Evolutionary conservation across 64 coral and sea anemone species (phyloP).

Genomic region (Montipora sp.): DNA sequence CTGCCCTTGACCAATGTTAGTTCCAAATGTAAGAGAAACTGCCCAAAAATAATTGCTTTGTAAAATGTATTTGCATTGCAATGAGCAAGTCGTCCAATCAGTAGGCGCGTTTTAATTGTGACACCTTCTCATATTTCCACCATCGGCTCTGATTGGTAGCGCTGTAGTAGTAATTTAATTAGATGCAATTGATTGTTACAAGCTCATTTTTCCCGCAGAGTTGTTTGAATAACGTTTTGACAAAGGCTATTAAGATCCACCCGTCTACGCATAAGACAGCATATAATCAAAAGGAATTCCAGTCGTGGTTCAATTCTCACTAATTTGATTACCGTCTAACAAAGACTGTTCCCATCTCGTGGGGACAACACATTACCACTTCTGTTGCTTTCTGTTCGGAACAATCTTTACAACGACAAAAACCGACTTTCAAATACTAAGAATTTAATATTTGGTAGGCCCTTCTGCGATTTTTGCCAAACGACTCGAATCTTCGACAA

Average conservation of each 20-base stretch:
- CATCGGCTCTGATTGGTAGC: conserved; percentile 68
- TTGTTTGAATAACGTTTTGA: conserved; percentile 74
- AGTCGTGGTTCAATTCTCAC: background rate
- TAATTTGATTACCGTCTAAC: conserved; percentile 39
- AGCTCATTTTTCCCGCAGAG: conserved; percentile 36
- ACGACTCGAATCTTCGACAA: background rate
- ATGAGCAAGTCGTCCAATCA: conserved; percentile 71
- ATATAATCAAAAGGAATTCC: background rate
- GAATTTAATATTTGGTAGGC: conserved; percentile 13
- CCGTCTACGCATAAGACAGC: conserved; percentile 16
- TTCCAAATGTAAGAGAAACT: conserved; percentile 81
- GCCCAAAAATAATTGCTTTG: conserved; percentile 89
- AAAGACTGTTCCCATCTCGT: background rate
- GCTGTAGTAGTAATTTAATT: conserved; percentile 75
- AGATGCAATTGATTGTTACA: conserved; percentile 90
- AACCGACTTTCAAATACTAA: background rate
- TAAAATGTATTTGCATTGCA: conserved; percentile 94
- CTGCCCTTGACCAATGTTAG: conserved; percentile 62
- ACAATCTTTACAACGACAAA: background rate
- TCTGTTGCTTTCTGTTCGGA: background rate
- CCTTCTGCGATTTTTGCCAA: background rate
- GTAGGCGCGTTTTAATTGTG: conserved; percentile 61
- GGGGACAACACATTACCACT: conserved; percentile 15
- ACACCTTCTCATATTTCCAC: conserved; percentile 55
- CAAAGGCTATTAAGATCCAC: conserved; percentile 54